Evolutionary conservation across 2,888 invertebrate species (phyloP).

Genomic region (Patella ulyssiponensis): DNA sequence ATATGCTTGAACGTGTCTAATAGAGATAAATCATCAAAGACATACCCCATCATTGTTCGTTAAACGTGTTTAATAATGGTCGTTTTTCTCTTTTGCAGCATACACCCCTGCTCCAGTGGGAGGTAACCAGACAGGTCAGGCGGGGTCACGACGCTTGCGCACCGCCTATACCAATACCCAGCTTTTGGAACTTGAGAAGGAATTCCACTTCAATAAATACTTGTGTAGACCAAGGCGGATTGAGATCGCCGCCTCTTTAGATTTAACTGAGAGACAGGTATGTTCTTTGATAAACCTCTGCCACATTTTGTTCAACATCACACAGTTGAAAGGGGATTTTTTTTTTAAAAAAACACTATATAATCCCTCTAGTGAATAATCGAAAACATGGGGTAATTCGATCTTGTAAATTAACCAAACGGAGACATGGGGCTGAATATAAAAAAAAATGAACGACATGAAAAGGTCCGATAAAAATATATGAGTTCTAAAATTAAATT

Average conservation of each 20-base stretch:
- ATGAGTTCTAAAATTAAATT: too few relatives aligned
- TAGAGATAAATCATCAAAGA: too few relatives aligned
- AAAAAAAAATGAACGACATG: too few relatives aligned
- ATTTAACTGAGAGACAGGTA: conserved; percentile 82
- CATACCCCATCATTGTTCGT: neutral
- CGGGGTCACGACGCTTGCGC: conserved; percentile 76
- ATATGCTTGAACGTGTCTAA: neutral
- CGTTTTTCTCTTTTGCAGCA: conserved; percentile 34
- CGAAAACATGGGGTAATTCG: too few relatives aligned
- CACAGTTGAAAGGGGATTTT: too few relatives aligned
- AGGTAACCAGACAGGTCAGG: conserved; percentile 28
- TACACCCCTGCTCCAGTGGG: conserved; percentile 37
- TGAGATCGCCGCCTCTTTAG: conserved; percentile 81
- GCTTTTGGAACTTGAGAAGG: conserved; percentile 86
- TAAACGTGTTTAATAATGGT: conserved; percentile 9
- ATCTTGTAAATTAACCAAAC: too few relatives aligned
- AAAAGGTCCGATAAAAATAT: too few relatives aligned
- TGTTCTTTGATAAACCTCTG: neutral
- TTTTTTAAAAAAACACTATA: too few relatives aligned
- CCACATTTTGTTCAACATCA: neutral
- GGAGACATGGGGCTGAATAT: too few relatives aligned
- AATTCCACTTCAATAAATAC: conserved; percentile 84
- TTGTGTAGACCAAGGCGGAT: conserved; percentile 84
- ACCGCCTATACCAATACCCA: conserved; percentile 88
- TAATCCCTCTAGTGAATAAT: too few relatives aligned